Evolutionary conservation across 2,113 vertebrate genomes (phyloP), one percentile per base, ranked within the genome.

Genomic region (Oncorhynchus gorbuscha): DNA sequence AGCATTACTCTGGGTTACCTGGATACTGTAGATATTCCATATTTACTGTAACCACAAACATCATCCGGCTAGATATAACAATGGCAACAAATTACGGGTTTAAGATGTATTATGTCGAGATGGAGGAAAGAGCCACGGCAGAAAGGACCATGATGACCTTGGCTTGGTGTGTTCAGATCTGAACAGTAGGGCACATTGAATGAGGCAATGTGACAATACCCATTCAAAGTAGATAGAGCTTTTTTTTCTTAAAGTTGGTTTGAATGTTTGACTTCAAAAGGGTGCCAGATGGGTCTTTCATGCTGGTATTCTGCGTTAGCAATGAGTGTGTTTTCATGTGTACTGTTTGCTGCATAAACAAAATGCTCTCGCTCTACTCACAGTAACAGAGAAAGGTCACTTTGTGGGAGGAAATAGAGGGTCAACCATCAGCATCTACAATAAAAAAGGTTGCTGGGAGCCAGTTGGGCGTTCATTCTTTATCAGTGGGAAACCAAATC

Each of bases 391-490:
- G 12, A 81, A 77, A 86, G 83, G 83, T 83, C 76, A 84, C 51
- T 70, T 70, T 81, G 80, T 83, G 72, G 72, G 69, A 61, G 76
- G 78, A 77, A 74, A 55, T 61, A 68, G 76, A 84, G 39, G 39
- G 39, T 45, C 9, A 39, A 39, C 39, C 39, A 0, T 39, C 39
- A 45, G 9, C 39, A 45, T 11, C 39, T 11, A 45, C 39, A 45
- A 45, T 45, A 77, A 75, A 81, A 45, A 30, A 65, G 51, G 73
- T 74, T 69, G 48, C 76, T 68, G 11, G 4, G 20, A 69, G 71
- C 79, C 88, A 86, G 79, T 82, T 84, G 84, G 82, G 76, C 67
- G 22, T 69, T 83, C 81, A 28, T 71, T 69, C 61, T 80, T 18
- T 9, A 85, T 88, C 83, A 82, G 79, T 79, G 69, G 39, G 30